A percentile compares a stretch with the other conserved stretches of the same genome.
phyloP scores from a whole-genome alignment of 2,888 invertebrate species.

The Brachycybe producta region DNA sequence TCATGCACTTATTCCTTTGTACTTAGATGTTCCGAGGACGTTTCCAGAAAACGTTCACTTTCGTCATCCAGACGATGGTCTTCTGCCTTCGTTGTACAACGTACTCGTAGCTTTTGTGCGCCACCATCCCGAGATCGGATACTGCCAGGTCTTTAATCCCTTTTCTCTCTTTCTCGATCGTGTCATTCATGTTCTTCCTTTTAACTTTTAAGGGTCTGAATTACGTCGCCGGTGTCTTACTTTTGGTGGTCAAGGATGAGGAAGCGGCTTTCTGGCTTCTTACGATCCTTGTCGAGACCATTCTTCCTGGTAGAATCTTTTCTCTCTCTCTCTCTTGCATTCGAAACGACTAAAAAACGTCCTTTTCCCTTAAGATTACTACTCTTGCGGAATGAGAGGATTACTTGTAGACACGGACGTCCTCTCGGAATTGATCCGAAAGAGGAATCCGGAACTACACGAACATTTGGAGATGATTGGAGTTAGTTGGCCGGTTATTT shows the following conservation, averaged over 20 bases:
- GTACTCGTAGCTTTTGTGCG: slow-evolving; percentile 78
- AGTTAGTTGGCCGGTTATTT: slow-evolving; percentile 78
- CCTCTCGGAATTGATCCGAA: slow-evolving; percentile 65
- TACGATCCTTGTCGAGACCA: slow-evolving; percentile 71
- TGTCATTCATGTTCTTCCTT: background rate
- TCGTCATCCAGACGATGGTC: slow-evolving; percentile 52
- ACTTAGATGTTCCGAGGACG: slow-evolving; percentile 68
- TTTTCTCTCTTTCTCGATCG: background rate
- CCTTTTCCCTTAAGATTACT: slow-evolving; percentile 48
- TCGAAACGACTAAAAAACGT: background rate
- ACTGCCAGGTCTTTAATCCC: slow-evolving; percentile 58
- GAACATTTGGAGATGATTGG: slow-evolving; percentile 65
- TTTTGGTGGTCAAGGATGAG: slow-evolving; percentile 76
- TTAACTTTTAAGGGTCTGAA: slow-evolving; percentile 76
- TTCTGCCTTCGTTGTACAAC: slow-evolving; percentile 65
- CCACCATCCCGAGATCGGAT: slow-evolving; percentile 73
- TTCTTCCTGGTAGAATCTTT: slow-evolving; percentile 47
- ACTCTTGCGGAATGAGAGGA: slow-evolving; percentile 77
- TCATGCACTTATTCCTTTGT: background rate
- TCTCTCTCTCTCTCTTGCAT: background rate
- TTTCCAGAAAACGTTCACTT: slow-evolving; percentile 93
- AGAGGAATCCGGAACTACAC: slow-evolving; percentile 53
- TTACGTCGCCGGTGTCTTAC: slow-evolving; percentile 74
- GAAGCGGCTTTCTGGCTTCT: slow-evolving; percentile 87
- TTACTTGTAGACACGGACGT: slow-evolving; percentile 79